phyloP scores from a whole-genome alignment of 92 coral and sea anemone species.

The Zoanthus sansibaricus region DNA sequence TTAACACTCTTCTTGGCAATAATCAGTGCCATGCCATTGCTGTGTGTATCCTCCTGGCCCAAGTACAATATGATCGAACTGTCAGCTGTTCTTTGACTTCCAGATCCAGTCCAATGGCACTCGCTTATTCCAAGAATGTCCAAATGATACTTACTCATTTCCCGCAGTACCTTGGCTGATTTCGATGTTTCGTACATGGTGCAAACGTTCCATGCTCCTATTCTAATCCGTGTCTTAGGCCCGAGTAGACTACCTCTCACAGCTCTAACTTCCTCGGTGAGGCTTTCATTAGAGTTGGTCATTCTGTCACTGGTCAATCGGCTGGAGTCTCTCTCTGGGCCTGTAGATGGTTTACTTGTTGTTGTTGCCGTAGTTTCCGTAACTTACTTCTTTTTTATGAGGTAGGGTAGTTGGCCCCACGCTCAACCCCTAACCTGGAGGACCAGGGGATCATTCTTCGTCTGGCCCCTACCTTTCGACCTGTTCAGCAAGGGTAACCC shows the following conservation, averaged over 20 bases:
- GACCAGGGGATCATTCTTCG: too few species aligned
- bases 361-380: too few species aligned
- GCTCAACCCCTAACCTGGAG: too few species aligned
- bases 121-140: not conserved
- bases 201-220: not conserved
- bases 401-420: too few species aligned
- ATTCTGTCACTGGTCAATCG: not conserved
- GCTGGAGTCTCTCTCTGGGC: not conserved
- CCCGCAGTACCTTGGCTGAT: not conserved
- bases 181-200: not conserved
- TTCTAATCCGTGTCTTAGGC: not conserved
- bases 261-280: not conserved
- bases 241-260: not conserved
- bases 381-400: too few species aligned
- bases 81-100: too few species aligned
- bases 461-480: too few species aligned
- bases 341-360: not conserved
- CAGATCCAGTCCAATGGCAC: not conserved
- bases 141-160: not conserved
- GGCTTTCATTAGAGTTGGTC: slow-evolving; percentile 9
- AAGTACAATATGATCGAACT: too few species aligned
- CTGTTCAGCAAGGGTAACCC: too few species aligned
- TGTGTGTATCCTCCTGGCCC: too few species aligned
- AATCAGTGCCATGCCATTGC: not conserved
- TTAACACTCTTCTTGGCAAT: not conserved